phyloP scores from a whole-genome alignment of 2,113 vertebrate species.

The Guaruba guarouba region DNA sequence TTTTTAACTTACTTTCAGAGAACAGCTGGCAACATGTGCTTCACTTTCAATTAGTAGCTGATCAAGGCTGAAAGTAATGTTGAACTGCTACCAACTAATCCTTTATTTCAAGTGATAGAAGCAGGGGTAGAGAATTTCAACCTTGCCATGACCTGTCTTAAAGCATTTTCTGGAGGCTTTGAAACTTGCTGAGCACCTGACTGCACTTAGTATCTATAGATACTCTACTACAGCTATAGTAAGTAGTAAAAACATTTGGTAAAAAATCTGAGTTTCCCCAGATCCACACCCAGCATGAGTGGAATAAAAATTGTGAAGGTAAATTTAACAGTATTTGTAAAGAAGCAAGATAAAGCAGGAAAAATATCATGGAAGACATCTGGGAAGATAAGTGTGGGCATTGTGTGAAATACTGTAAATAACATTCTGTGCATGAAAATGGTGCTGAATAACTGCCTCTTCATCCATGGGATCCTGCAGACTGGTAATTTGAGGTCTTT shows the following conservation, averaged over 20 bases:
- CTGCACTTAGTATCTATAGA: neutral
- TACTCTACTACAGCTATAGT: neutral
- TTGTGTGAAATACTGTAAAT: conserved; percentile 23
- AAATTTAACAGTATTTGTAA: conserved; percentile 28
- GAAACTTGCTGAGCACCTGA: neutral
- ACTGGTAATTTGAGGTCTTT: neutral
- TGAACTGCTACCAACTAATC: neutral
- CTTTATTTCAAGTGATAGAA: neutral
- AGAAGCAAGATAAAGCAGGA: conserved; percentile 11
- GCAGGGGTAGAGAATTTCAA: neutral
- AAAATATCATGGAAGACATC: neutral
- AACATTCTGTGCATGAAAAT: neutral
- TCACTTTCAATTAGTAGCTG: neutral
- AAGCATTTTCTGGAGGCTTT: neutral
- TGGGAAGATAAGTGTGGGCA: conserved; percentile 28
- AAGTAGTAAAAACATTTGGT: neutral
- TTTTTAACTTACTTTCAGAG: neutral
- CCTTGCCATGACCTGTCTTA: neutral
- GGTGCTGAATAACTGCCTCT: conserved; percentile 20
- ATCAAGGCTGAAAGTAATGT: neutral
- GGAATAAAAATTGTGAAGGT: conserved; percentile 9
- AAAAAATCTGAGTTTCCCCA: neutral
- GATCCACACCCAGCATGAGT: neutral
- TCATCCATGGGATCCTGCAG: neutral
- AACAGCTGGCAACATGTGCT: neutral